Conservation (phyloP, 1,140 invertebrate species). For the Drosophila nebulosa region DNA sequence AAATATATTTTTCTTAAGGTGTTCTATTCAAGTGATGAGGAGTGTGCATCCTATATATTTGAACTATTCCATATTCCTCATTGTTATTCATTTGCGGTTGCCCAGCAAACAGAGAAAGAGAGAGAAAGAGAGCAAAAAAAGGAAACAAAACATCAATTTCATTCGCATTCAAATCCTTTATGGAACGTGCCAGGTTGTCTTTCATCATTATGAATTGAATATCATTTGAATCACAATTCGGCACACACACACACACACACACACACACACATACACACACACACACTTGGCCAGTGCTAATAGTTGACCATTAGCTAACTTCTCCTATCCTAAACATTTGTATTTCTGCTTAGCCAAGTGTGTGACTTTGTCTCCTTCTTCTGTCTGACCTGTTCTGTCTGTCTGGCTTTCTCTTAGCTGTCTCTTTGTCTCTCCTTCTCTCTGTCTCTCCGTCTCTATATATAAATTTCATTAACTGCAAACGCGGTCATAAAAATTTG, state of each 20-base stretch:
- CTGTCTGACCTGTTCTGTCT: background rate
- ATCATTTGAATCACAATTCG: background rate
- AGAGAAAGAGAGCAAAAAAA: background rate
- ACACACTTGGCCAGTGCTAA: background rate
- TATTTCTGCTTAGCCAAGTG: conserved; percentile 14
- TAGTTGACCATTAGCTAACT: background rate
- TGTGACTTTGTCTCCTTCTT: background rate
- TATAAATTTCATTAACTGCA: conserved; percentile 76
- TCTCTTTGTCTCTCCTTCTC: background rate
- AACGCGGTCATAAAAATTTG: conserved; percentile 66
- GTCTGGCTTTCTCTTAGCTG: background rate
- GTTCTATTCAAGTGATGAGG: too few species aligned
- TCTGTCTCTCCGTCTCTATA: conserved; percentile 6
- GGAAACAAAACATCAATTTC: background rate
- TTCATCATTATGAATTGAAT: conserved; percentile 14
- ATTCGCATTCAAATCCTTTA: background rate
- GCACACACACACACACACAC: background rate
- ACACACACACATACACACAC: background rate
- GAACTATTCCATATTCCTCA: background rate
- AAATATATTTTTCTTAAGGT: too few species aligned
- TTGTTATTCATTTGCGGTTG: conserved; percentile 9
- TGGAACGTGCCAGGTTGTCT: conserved; percentile 1
- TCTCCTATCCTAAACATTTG: background rate
- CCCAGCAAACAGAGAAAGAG: background rate
- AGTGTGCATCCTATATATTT: too few species aligned